Evolutionary conservation across 1,140 invertebrate species (phyloP), one percentile per base, ranked within the genome.

Genomic region (Drosophila kanapiae): DNA sequence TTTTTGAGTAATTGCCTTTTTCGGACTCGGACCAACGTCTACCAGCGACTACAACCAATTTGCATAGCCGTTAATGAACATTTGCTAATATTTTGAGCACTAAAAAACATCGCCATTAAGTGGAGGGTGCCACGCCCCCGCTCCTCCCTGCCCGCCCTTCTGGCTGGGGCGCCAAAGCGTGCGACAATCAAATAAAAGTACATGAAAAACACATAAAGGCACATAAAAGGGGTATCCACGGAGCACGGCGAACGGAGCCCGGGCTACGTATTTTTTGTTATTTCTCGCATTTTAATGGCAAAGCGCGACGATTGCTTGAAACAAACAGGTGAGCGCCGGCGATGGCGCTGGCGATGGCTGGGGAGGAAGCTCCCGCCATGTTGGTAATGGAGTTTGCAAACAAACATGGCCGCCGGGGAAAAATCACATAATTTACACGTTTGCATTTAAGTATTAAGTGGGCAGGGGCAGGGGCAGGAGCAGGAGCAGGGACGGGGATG

Each of bases 171-270:
- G 80, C 59, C 78, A 82, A 88, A 84, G 84, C 84, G 84, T 88
- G 84, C 84, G 84, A 88, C 84, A 88, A 88, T 90, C 85, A 90
- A 88, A 88, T 88, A 88, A 88, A 88, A 90, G 85, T 88, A 88
- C 84, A 88, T 90, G 85, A 84, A 90, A 90, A 88, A 84, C 80
- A 88, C 80, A 87, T 88, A 90, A 87, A 78, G 63, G 63, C 67
- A 60, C 57, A 71, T 71, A 78, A 78, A 59, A 90, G 84, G 84
- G 85, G 84, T 87, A 80, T 70, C 60, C 77, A 54, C 51, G 51
- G 51, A 67, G 47, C 51, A 49, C 27, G 51, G 51, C n/a, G 45
- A 71, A 35, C 49, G 31, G 49, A 64, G 42, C 49, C 45, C 27
- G 49, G 49, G 43, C 58, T 67, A 48, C 59, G 65, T 10, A 64